These are phyloP conservation scores for Triplophysa bombifrons DNA, from an alignment of 2,797 vertebrate genomes.

Conservation along the genomic window DNA sequence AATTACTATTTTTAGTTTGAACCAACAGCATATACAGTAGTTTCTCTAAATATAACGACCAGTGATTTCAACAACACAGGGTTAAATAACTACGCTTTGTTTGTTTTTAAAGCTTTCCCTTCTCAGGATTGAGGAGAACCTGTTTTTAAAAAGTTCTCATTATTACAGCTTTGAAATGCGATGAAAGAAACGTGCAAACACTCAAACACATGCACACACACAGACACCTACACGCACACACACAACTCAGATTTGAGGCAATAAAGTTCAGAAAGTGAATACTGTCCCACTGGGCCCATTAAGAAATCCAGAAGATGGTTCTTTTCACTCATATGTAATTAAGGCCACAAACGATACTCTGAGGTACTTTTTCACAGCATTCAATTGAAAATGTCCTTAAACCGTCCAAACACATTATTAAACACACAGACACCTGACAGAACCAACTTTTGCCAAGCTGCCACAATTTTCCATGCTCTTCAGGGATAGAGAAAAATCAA, in stretches of 20 bases:
- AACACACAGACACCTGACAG: conserved; percentile 58
- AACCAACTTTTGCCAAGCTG: conserved; percentile 67
- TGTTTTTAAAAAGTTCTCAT: conserved; percentile 1
- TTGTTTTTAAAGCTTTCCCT: background rate
- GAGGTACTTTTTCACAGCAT: conserved; percentile 53
- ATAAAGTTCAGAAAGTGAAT: conserved; percentile 39
- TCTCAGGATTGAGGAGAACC: background rate
- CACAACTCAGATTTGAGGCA: conserved; percentile 29
- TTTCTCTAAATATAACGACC: no score
- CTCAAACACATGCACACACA: no score
- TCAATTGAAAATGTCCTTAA: conserved; percentile 55
- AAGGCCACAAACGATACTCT: conserved; percentile 57
- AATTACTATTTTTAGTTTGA: background rate
- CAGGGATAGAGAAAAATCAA: conserved; percentile 74
- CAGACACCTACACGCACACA: conserved; percentile 8
- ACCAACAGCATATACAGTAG: background rate
- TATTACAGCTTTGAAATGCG: background rate
- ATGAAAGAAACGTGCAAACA: background rate
- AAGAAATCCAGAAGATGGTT: conserved; percentile 52
- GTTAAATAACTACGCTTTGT: background rate
- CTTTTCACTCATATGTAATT: conserved; percentile 63
- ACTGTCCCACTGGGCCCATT: conserved; percentile 50
- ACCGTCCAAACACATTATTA: conserved; percentile 54
- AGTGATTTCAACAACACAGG: background rate
- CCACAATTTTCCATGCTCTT: conserved; percentile 65